Percentiles rank a stretch among this genome's conserved stretches.
Conservation (phyloP, 2,113 vertebrate species). For the Brevimyrus niger region DNA sequence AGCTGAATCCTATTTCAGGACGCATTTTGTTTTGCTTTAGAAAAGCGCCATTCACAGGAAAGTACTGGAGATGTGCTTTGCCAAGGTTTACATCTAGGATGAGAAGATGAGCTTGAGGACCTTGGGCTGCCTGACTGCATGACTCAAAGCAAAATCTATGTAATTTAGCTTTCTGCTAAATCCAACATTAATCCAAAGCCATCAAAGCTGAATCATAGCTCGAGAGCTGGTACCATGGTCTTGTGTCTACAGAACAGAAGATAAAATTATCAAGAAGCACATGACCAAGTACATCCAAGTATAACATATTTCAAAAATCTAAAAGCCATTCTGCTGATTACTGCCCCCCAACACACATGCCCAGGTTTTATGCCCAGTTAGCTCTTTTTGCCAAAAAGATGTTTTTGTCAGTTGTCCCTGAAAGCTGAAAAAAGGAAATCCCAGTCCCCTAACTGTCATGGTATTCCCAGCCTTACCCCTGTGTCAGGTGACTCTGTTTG, state of each 20-base stretch:
- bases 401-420: neutral
- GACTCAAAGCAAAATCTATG: neutral
- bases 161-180: neutral
- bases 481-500: neutral
- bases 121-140: neutral
- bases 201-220: neutral
- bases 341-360: neutral
- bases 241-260: neutral
- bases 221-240: neutral
- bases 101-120: neutral
- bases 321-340: neutral
- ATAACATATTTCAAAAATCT: neutral
- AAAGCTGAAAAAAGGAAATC: neutral
- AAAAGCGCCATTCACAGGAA: neutral
- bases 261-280: neutral
- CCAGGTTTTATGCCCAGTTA: neutral
- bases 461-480: neutral
- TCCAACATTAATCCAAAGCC: neutral
- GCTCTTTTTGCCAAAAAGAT: neutral
- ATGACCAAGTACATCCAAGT: neutral
- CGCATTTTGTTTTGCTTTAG: neutral
- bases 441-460: neutral
- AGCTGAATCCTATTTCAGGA: neutral
- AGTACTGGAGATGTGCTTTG: neutral
- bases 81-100: neutral